Base-by-base conservation (phyloP, 2,888 invertebrate species). In the Helleia helle region DNA sequence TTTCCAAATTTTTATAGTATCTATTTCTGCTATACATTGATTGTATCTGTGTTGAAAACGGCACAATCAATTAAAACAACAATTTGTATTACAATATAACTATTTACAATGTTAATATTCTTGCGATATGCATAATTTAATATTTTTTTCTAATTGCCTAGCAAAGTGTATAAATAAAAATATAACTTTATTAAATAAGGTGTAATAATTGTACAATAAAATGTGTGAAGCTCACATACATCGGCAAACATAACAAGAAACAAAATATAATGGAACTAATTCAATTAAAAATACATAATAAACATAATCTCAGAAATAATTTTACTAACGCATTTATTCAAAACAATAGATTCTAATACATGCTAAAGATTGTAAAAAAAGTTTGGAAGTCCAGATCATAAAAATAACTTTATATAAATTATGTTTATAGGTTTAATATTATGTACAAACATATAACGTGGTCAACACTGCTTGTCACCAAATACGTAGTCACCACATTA, bases 181-280 rank as follows among this genome's bases (percentile, higher is more conserved):
- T 68, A 60, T 68, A 68, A 72, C 65, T 70, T 60, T 62, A 65
- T 65, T 63, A 63, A 64, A 62, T 65, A 59, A 65, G 62, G 60
- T 59, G 62, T 68, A 65, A 65, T 68, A 65, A 65, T 68, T 65
- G 61, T 71, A 71, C 68, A 69, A 63, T 69, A 67, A 66, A 49
- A 50, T 70, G 71, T 69, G 62, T 69, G 52, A 57, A 63, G 62
- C 62, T 64, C 67, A 69, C 55, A 63, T 71, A 62, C 49, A 68
- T 63, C 55, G 66, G 65, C 76, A 83, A 83, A 81, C 79, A 73
- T 81, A 84, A 80, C 80, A 81, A 79, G 60, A 58, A 76, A 79
- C 66, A 72, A 71, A 71, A 56, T 48, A 51, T 45, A 65, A 41
- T 63, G 42, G 60, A 62, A 59, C 52, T 46, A 51, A 53, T 52